Evolutionary conservation across 2,888 invertebrate species (phyloP).

Genomic region (Myathropa florea): DNA sequence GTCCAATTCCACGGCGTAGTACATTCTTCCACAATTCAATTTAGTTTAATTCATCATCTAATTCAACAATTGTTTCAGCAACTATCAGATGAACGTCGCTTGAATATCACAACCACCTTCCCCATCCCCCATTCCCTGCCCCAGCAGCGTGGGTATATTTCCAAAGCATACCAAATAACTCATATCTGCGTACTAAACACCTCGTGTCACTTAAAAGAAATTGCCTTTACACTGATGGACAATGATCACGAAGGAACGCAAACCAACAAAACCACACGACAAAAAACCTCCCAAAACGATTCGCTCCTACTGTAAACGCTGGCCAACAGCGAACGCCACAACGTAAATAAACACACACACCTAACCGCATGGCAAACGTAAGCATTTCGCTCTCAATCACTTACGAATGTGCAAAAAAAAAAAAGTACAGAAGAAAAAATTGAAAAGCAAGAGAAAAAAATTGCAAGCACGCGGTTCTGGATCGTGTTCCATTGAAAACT

Average conservation of each 20-base stretch:
- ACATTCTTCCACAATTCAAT: background rate
- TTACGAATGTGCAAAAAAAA: slow-evolving; percentile 33
- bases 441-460: slow-evolving; percentile 1
- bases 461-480: slow-evolving; percentile 51
- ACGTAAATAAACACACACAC: slow-evolving; percentile 2
- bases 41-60: background rate
- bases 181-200: slow-evolving; percentile 10
- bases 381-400: slow-evolving; percentile 27
- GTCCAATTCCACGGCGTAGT: background rate
- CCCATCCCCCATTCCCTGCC: background rate
- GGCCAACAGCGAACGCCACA: background rate
- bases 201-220: slow-evolving; percentile 25
- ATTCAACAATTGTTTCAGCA: slow-evolving; percentile 1
- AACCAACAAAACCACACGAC: background rate
- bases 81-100: background rate
- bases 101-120: background rate
- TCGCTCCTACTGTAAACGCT: background rate
- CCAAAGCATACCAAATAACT: background rate
- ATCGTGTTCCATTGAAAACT: slow-evolving; percentile 63
- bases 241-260: background rate
- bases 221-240: slow-evolving; percentile 1
- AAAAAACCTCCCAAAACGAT: background rate
- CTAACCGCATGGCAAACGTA: background rate
- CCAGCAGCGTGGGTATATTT: background rate
- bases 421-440: background rate